Evolutionary conservation across 2,797 vertebrate genomes (phyloP), one percentile per base, ranked within the genome.

Genomic region (Emydoidea blandingii): DNA sequence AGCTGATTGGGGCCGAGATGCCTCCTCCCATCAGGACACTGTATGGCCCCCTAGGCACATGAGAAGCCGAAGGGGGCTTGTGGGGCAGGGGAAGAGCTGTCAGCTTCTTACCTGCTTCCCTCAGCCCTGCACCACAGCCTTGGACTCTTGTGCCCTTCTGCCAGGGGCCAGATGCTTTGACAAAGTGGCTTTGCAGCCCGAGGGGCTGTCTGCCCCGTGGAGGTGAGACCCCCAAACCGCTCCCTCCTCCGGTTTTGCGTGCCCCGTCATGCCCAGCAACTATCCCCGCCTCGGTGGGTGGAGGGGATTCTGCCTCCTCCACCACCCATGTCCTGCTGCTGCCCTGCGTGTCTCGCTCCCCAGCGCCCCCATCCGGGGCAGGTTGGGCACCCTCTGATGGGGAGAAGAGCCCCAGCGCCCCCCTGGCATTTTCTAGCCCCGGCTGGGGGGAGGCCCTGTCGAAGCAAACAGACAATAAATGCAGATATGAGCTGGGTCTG

Each of bases 381-480:
- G 4, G 19, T 41, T 23, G 68, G 6, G 37, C 68, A 41, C 11
- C 19, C 68, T 21, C 18, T 41, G 68, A 23, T 2, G 21, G 82
- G 83, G 47, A 72, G 16, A 47, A 31, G 11, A 14, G 34, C 76
- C 37, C 3, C 79, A 5, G 21, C 29, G 47, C 7, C 79, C 21
- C 23, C 65, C 18, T 0, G 8, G 31, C 86, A 91, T 92, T 97
- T 97, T 95, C 86, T 50, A 87, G 90, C 86, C 91, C 91, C 90
- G 41, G 79, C 88, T 47, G 79, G 37, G 47, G 47, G 54, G 62
- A 47, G 18, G 41, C 96, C 95, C 92, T 88, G 88, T 96, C 90
- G 90, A 92, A 96, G 94, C 87, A 94, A 95, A 94, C 85, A 94
- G 96, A 92, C 88, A 96, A 97, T 98, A 97, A 98, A 98, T 0